phyloP scores from a whole-genome alignment of 1,140 invertebrate genomes.

The Pogonus chalceus region DNA sequence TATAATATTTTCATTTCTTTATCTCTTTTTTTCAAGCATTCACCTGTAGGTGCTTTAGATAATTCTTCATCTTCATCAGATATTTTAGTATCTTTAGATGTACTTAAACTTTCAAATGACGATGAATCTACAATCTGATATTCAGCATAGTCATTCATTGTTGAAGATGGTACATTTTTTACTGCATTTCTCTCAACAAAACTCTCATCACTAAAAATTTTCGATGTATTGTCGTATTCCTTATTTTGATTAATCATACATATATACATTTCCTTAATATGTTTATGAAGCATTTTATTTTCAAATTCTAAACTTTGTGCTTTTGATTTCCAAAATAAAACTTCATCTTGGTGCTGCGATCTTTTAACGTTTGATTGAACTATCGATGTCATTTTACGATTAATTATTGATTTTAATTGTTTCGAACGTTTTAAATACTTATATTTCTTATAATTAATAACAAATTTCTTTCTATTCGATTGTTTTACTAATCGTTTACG shows the following conservation, averaged over 20 bases:
- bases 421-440: neutral
- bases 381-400: neutral
- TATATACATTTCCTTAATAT: conserved; percentile 24
- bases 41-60: neutral
- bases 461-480: neutral
- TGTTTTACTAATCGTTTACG: no score
- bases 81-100: neutral
- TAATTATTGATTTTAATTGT: neutral
- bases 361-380: neutral
- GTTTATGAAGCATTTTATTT: conserved; percentile 44
- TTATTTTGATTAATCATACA: neutral
- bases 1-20: conserved; percentile 44
- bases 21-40: conserved; percentile 26
- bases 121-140: conserved; percentile 11
- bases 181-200: neutral
- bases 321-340: conserved; percentile 56
- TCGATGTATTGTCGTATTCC: conserved; percentile 5
- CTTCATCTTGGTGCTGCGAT: conserved; percentile 43
- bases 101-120: conserved; percentile 16
- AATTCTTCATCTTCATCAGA: neutral
- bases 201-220: neutral
- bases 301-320: conserved; percentile 53
- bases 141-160: neutral
- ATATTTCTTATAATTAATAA: neutral
- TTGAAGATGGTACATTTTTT: conserved; percentile 1